A percentile compares a stretch with the other conserved stretches of the same genome.
Evolutionary conservation across 2,113 vertebrate species (phyloP).

Genomic region (Podarcis cretensis): DNA sequence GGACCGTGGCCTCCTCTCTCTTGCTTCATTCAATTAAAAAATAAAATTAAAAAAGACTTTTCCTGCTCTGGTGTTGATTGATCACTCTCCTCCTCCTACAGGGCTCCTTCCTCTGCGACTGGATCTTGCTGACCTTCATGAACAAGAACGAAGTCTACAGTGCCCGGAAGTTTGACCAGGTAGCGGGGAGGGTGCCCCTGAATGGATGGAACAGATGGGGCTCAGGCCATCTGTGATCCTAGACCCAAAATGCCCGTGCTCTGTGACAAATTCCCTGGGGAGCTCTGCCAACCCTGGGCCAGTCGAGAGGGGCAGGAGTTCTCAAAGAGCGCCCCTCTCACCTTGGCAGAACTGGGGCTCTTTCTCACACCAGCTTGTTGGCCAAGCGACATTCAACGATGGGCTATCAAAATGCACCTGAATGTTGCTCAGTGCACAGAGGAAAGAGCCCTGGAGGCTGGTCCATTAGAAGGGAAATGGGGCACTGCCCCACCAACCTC

Average conservation of each 20-base stretch:
- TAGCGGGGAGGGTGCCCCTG: conserved; percentile 52
- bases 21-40: accelerated
- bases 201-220: not conserved
- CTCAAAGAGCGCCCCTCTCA: not conserved
- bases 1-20: too few species aligned
- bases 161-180: conserved; percentile 89
- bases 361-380: not conserved
- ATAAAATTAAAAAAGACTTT: too few species aligned
- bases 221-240: too few species aligned
- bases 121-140: conserved; percentile 93
- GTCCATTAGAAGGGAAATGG: too few species aligned
- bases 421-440: not conserved
- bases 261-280: not conserved
- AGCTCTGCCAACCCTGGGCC: not conserved
- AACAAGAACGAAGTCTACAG: conserved; percentile 91
- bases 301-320: not conserved
- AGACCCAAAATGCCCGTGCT: not conserved
- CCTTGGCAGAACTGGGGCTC: not conserved
- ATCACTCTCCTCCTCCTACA: conserved; percentile 41
- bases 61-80: not conserved
- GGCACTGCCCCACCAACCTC: too few species aligned
- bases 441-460: too few species aligned
- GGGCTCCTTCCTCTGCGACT: conserved; percentile 94
- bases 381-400: not conserved
- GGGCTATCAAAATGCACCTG: not conserved